Evolutionary conservation across 2,113 vertebrate species (phyloP), one percentile per base, ranked within the genome.

Genomic region (Lanius collurio): DNA sequence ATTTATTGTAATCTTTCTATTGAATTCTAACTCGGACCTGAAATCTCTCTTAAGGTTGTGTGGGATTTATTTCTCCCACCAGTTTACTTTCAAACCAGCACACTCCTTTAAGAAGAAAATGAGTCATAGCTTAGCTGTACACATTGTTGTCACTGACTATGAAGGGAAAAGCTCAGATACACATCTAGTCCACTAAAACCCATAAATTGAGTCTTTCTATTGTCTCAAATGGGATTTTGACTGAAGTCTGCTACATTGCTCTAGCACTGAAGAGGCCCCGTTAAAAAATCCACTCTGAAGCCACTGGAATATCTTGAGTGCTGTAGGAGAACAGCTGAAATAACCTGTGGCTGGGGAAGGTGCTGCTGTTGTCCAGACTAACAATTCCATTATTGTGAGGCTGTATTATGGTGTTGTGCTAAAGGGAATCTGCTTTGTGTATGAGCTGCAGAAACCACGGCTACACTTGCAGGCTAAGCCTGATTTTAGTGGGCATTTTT

Each of bases 261-360:
- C 12, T 52, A 47, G 50, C 44, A 89, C 35, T 75, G 73, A 87
- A 75, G 50, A 35, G 28, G 30, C 15, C 55, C 5, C 0, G 0
- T 35, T 42, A 33, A 2, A 3, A 33, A 21, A 68, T 49, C 19
- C 39, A 35, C 27, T 28, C 27, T 1, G 13, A 76, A 70, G 27
- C 41, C 2, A 4, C 28, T 2, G 3, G 27, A 83, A 49, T 1
- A 3, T 5, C 6, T 0, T 39, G 55, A 71, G 35, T 28, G 16
- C 57, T 52, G 20, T 17, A 31, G 44, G 39, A 44, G 7, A 31
- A 46, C 49, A 69, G 37, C 28, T 59, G 30, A 57, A 83, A 83
- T 49, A 65, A 23, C 26, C 42, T 35, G 7, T 52, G 52, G 11
- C 28, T 56, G 41, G 8, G 27, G 30, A 75, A 79, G 20, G 52